Percentiles rank a stretch among this genome's conserved stretches.
phyloP scores from a whole-genome alignment of 2,797 vertebrate species.

The Cheirogaleus major region DNA sequence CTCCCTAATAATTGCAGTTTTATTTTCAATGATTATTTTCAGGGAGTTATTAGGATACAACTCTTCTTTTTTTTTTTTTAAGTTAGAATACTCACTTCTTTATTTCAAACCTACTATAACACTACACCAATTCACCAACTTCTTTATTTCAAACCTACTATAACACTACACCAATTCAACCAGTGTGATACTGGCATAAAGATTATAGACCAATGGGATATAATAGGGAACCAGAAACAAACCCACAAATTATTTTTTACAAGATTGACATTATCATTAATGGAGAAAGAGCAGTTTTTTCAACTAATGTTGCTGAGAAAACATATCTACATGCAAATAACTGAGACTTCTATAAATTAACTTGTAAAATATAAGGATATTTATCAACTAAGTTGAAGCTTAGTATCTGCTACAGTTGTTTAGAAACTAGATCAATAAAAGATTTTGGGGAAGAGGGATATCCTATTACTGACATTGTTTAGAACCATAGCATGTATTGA shows the following conservation, averaged over 20 bases:
- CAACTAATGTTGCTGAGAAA: too few relatives aligned
- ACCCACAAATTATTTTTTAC: too few relatives aligned
- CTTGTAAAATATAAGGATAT: background rate
- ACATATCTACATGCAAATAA: background rate
- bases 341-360: background rate
- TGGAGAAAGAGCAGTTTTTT: too few relatives aligned
- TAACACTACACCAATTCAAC: too few relatives aligned
- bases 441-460: background rate
- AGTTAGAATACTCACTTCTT: too few relatives aligned
- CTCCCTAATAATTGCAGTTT: background rate
- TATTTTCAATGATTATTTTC: conserved; percentile 2
- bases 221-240: too few relatives aligned
- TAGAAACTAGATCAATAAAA: conserved; percentile 24
- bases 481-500: background rate
- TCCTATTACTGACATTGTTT: background rate
- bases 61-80: background rate
- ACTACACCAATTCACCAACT: too few relatives aligned
- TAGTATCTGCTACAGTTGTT: conserved; percentile 9
- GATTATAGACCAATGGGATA: too few relatives aligned
- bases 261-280: too few relatives aligned
- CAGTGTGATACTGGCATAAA: too few relatives aligned
- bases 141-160: too few relatives aligned
- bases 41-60: background rate
- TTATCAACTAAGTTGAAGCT: background rate
- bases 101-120: too few relatives aligned